Evolutionary conservation across 2,888 invertebrate species (phyloP), one percentile per base, ranked within the genome.

Genomic region (Aricia artaxerxes): DNA sequence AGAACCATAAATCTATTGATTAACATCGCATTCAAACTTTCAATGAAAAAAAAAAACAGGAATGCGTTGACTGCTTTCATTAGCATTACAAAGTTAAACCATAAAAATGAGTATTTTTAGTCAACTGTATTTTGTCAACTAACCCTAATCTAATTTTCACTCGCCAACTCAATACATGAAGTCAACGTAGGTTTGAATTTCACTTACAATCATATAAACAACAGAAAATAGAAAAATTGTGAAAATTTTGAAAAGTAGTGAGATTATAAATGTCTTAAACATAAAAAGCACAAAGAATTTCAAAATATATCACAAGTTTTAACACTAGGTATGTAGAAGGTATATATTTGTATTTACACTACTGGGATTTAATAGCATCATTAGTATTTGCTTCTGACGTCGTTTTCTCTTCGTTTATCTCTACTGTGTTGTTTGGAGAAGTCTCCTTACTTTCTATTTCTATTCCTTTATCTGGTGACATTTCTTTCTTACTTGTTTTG

Each of bases 401-500:
- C 31, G 49, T 11, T 44, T 75, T 75, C 24, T 24, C 24, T 49
- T 75, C 49, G 44, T 49, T 31, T 31, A 44, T 49, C 49, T 75
- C 44, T 44, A 24, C 24, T 24, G 44, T 31, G n/a, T 75, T 75
- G 24, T 49, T 44, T 75, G 75, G 31, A 4, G 44, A 44, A 13
- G 49, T 16, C 11, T 75, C 44, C 1, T 49, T 75, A 75, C 44
- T 24, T 24, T 24, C 24, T 13, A 75, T n/a, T 77, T 80, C 81
- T 77, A 73, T 73, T 38, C 77, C 72, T 79, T 81, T 81, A 3
- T 76, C 75, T 57, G 81, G 78, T 6, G 79, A 78, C 11, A 79
- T 64, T 73, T 76, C 77, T 38, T 82, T 80, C 60, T 84, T 83
- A 79, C 81, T 83, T 31, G 73, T 40, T 77, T 83, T 82, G 31